Evolutionary conservation across 2,113 vertebrate genomes (phyloP).

Genomic region (Reinhardtius hippoglossoides): DNA sequence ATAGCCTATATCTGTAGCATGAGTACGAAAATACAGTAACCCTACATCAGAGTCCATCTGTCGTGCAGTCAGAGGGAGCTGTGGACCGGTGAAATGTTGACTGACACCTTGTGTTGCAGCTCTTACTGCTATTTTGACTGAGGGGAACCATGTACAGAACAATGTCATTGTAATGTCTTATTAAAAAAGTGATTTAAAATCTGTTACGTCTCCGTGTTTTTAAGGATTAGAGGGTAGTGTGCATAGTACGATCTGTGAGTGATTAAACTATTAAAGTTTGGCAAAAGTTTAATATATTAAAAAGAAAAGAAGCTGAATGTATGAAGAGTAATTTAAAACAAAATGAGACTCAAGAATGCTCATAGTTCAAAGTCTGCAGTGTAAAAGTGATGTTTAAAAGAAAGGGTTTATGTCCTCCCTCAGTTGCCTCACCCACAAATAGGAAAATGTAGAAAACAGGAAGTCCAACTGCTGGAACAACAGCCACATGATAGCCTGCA

Average conservation of each 20-base stretch:
- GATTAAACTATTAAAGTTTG: not conserved
- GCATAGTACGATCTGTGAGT: not conserved
- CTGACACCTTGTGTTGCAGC: slow-evolving; percentile 72
- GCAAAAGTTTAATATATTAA: not conserved
- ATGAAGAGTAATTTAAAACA: not conserved
- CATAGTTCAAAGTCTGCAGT: slow-evolving; percentile 3
- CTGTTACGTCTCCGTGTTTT: slow-evolving; percentile 61
- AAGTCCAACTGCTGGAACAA: slow-evolving; percentile 66
- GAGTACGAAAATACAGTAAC: slow-evolving; percentile 78
- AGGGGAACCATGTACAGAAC: slow-evolving; percentile 82
- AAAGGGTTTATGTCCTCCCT: slow-evolving; percentile 9
- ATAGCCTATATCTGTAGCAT: slow-evolving; percentile 83
- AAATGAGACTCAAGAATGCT: not conserved
- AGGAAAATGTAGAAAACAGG: slow-evolving; percentile 72
- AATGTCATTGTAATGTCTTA: slow-evolving; percentile 87
- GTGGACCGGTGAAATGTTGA: slow-evolving; percentile 71
- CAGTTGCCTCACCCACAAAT: slow-evolving; percentile 21
- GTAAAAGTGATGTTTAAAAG: slow-evolving; percentile 3
- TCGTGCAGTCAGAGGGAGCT: slow-evolving; percentile 75
- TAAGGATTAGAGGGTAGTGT: slow-evolving; percentile 12
- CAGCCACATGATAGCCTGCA: slow-evolving; percentile 47
- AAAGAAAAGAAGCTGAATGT: not conserved
- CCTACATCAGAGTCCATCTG: slow-evolving; percentile 74
- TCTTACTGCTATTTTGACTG: slow-evolving; percentile 81
- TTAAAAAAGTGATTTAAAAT: slow-evolving; percentile 87